Conservation (phyloP, 2,113 vertebrate genomes). For the Lepisosteus osseus region DNA sequence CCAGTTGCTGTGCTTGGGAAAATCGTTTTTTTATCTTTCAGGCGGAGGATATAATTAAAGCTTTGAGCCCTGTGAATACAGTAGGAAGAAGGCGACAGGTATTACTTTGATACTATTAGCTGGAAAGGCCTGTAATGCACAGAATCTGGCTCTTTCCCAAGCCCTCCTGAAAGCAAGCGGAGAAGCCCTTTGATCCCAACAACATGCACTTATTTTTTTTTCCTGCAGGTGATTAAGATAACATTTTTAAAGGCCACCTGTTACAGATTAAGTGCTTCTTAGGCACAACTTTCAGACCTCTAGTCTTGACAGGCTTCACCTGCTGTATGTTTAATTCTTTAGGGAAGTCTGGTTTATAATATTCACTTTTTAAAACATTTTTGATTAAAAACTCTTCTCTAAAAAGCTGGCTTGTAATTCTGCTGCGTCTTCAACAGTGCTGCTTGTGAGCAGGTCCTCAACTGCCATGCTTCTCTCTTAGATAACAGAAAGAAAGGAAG, state of each 20-base stretch:
- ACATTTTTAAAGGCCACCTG: constrained; percentile 71
- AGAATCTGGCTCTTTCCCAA: constrained; percentile 51
- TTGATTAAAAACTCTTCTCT: too few relatives aligned
- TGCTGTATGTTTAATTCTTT: too few relatives aligned
- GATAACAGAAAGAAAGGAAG: too few relatives aligned
- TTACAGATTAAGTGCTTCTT: constrained; percentile 70
- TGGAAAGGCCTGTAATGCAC: constrained; percentile 37
- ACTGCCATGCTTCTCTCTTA: too few relatives aligned
- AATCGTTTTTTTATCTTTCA: not conserved
- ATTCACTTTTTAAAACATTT: too few relatives aligned
- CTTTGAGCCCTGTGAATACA: constrained; percentile 6
- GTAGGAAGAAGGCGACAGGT: constrained; percentile 14
- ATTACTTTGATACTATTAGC: constrained; percentile 43
- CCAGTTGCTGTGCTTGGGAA: not conserved
- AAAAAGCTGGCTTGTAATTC: too few relatives aligned
- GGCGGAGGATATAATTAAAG: not conserved
- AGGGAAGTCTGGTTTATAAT: too few relatives aligned
- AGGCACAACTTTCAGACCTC: constrained; percentile 34
- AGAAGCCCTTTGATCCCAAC: constrained; percentile 44
- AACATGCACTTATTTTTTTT: constrained; percentile 25
- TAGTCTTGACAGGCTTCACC: too few relatives aligned
- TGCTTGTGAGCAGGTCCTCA: too few relatives aligned
- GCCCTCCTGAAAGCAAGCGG: constrained; percentile 42
- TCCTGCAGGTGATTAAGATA: constrained; percentile 58
- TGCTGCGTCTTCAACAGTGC: too few relatives aligned